Conservation (phyloP, 2,888 invertebrate species). For the Pogonocherus hispidulus region DNA sequence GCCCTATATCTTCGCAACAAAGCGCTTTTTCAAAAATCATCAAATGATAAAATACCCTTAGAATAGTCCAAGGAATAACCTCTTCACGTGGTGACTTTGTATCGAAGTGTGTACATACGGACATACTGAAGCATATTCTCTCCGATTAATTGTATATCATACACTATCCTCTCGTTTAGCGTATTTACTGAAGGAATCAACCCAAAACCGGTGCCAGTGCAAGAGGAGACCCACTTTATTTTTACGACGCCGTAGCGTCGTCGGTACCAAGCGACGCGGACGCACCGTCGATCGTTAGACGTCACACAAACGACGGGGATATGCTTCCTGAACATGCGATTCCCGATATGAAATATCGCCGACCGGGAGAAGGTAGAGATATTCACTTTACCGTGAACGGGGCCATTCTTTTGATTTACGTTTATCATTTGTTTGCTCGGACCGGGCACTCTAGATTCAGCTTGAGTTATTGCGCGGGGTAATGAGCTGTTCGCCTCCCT, state of each 20-base stretch:
- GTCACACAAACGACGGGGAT: constrained; percentile 58
- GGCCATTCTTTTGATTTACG: constrained; percentile 63
- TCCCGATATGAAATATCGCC: constrained; percentile 59
- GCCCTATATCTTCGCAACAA: too few species aligned
- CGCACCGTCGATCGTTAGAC: constrained; percentile 32
- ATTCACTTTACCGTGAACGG: constrained; percentile 61
- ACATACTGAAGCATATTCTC: too few species aligned
- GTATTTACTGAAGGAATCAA: too few species aligned
- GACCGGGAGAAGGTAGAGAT: constrained; percentile 52
- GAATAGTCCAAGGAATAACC: too few species aligned
- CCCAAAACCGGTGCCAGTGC: neutral
- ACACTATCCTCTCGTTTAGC: too few species aligned
- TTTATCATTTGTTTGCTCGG: constrained; percentile 62
- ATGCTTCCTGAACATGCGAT: constrained; percentile 59
- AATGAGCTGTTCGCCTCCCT: constrained; percentile 45
- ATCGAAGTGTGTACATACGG: too few species aligned
- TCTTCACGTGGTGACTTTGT: too few species aligned
- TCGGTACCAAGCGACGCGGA: constrained; percentile 58
- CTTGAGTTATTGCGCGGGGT: constrained; percentile 57
- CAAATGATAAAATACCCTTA: too few species aligned
- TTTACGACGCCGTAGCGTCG: constrained; percentile 25
- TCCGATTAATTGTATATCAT: too few species aligned
- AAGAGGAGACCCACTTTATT: constrained; percentile 13
- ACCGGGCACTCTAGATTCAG: constrained; percentile 55
- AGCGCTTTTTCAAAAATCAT: too few species aligned